These are phyloP conservation scores for Coelopa pilipes DNA, from an alignment of 2,888 invertebrate species.

Conservation along the genomic window DNA sequence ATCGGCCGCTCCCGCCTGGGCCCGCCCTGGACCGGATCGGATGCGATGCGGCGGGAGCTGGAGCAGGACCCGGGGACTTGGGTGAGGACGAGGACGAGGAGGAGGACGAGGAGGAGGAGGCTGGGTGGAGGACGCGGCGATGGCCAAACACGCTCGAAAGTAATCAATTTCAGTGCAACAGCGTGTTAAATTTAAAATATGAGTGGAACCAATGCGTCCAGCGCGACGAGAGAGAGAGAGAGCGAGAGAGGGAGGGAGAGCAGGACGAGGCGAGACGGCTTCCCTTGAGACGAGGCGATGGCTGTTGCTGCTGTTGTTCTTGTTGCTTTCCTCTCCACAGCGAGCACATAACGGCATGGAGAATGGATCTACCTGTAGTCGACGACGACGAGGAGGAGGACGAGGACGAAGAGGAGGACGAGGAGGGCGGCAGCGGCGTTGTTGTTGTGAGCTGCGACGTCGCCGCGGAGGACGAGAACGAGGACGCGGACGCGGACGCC, in stretches of 20 bases:
- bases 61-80: neutral
- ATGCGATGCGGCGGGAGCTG: neutral
- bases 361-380: constrained; percentile 23
- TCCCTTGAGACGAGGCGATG: neutral
- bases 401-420: neutral
- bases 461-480: neutral
- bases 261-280: constrained; percentile 5
- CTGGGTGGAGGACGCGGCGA: too few species aligned
- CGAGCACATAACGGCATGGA: constrained; percentile 17
- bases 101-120: constrained; percentile 7
- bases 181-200: constrained; percentile 35
- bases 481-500: neutral
- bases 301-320: neutral
- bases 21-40: too few species aligned
- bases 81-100: neutral
- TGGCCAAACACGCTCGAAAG: constrained; percentile 25
- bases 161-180: constrained; percentile 36
- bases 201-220: constrained; percentile 32
- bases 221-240: neutral
- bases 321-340: too few species aligned
- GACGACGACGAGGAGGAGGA: constrained; percentile 7
- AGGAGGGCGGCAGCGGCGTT: neutral
- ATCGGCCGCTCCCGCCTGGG: neutral
- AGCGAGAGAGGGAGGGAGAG: constrained; percentile 8
- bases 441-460: neutral